Conservation (phyloP, 2,888 invertebrate genomes). For the Dendrolimus pini region DNA sequence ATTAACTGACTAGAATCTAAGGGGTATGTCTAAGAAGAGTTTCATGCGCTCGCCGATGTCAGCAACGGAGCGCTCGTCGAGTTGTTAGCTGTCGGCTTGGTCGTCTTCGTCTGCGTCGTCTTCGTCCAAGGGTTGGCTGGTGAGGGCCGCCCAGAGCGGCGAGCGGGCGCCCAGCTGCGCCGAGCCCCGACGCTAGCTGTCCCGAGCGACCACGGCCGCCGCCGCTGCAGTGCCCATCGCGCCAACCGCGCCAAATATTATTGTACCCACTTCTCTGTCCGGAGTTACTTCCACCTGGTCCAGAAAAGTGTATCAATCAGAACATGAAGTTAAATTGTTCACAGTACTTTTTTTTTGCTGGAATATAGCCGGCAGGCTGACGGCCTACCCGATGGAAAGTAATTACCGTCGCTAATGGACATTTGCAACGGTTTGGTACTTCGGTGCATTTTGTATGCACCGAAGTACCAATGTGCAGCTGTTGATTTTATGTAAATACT, state of each 20-base stretch:
- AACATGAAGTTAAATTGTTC: too few species aligned
- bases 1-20: constrained; percentile 57
- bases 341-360: too few species aligned
- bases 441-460: too few species aligned
- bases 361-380: too few species aligned
- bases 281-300: constrained; percentile 66
- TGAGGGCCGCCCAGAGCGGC: constrained; percentile 89
- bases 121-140: constrained; percentile 78
- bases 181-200: constrained; percentile 77
- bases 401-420: too few species aligned
- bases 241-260: constrained; percentile 49
- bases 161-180: constrained; percentile 73
- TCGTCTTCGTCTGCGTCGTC: constrained; percentile 46
- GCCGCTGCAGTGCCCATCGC: constrained; percentile 60
- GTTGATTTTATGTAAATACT: too few species aligned
- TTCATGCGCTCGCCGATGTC: constrained; percentile 74
- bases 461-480: too few species aligned
- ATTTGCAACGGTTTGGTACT: too few species aligned
- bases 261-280: constrained; percentile 66
- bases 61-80: constrained; percentile 71
- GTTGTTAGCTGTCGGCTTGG: constrained; percentile 70
- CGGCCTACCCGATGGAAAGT: too few species aligned
- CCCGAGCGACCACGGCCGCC: constrained; percentile 55
- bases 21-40: constrained; percentile 76
- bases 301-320: neutral